Percentiles rank a stretch among this genome's conserved stretches.
Conservation (phyloP, 2,113 vertebrate species). For the Cariama cristata region DNA sequence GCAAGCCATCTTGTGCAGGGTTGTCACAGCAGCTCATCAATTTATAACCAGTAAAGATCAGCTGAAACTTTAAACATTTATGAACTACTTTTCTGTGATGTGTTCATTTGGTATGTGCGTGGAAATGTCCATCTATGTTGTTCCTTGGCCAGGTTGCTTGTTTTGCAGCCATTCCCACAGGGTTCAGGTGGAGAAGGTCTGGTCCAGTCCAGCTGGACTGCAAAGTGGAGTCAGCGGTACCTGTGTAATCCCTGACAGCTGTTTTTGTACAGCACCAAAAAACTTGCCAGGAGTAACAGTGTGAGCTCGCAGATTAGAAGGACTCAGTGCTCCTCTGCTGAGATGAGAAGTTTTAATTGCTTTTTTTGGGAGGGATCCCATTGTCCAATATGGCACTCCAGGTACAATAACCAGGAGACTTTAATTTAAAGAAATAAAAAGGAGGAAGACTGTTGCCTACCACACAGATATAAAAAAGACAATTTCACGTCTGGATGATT, state of each 20-base stretch:
- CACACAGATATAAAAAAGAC: slow-evolving; percentile 45
- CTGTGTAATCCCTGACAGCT: not conserved
- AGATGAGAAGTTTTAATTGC: not conserved
- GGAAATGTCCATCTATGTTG: rapidly evolving
- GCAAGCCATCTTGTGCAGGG: not conserved
- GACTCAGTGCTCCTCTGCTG: not conserved
- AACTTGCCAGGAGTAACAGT: not conserved
- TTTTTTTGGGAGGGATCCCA: not conserved
- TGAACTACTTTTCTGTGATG: not conserved
- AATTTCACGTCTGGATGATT: slow-evolving; percentile 60
- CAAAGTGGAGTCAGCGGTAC: not conserved
- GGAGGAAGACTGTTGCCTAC: slow-evolving; percentile 9
- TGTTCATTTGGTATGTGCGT: not conserved
- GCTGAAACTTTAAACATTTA: not conserved
- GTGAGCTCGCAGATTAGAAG: not conserved
- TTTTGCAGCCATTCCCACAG: not conserved
- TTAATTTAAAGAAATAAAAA: slow-evolving; percentile 50
- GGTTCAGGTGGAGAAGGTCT: not conserved
- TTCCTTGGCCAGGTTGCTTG: not conserved
- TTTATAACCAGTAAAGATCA: not conserved
- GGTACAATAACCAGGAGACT: not conserved
- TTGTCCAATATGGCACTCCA: not conserved
- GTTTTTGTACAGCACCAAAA: not conserved
- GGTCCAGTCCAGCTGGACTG: not conserved
- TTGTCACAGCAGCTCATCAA: not conserved